phyloP scores from a whole-genome alignment of 1,140 invertebrate species.

The Solen grandis region DNA sequence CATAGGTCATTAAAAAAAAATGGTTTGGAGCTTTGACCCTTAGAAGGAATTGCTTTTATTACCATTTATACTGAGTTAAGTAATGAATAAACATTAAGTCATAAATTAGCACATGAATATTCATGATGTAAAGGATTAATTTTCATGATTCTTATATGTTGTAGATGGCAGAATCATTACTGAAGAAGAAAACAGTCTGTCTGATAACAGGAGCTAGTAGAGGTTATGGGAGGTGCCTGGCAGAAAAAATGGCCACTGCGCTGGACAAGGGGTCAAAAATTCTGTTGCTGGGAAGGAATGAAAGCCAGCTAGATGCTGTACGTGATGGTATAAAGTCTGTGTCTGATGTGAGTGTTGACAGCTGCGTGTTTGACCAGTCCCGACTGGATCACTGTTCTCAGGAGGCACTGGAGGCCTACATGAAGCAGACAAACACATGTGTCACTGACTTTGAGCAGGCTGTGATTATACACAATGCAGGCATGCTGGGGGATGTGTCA shows the following conservation, averaged over 20 bases:
- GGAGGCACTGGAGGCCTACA: conserved; percentile 81
- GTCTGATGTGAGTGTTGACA: conserved; percentile 60
- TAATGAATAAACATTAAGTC: too few relatives aligned
- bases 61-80: too few relatives aligned
- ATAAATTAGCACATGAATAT: too few relatives aligned
- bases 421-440: conserved; percentile 67
- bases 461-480: conserved; percentile 95
- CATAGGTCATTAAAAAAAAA: too few relatives aligned
- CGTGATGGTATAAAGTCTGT: conserved; percentile 80
- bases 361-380: conserved; percentile 77
- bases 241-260: conserved; percentile 85
- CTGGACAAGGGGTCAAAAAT: conserved; percentile 86
- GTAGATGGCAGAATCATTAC: neutral
- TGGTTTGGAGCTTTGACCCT: too few relatives aligned
- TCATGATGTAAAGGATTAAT: too few relatives aligned
- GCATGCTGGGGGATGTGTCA: conserved; percentile 86
- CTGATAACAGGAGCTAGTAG: conserved; percentile 91
- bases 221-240: conserved; percentile 91
- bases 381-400: conserved; percentile 76
- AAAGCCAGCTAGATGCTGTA: conserved; percentile 83
- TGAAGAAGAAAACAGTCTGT: conserved; percentile 59
- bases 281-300: conserved; percentile 88
- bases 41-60: too few relatives aligned
- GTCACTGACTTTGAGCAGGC: conserved; percentile 84
- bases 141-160: too few relatives aligned